Conservation (phyloP, 2,888 invertebrate species). For the Apoderus coryli region DNA sequence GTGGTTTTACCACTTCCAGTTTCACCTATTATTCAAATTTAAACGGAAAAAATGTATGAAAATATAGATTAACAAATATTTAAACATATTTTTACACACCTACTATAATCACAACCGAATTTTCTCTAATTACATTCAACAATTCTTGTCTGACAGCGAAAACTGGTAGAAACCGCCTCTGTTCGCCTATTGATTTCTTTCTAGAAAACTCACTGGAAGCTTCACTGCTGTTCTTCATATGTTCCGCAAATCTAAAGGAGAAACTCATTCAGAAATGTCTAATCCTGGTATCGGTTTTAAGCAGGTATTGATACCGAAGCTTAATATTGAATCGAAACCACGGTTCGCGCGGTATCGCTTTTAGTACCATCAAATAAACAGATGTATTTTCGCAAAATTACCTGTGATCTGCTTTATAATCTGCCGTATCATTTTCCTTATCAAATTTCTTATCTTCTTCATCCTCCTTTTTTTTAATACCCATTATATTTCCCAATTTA, state of each 20-base stretch:
- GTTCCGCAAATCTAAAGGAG: conserved; percentile 95
- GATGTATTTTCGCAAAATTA: too few relatives aligned
- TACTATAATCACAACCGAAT: conserved; percentile 89
- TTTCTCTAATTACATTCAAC: conserved; percentile 80
- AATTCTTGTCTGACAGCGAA: conserved; percentile 92
- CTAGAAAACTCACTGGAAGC: conserved; percentile 75
- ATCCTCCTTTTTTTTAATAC: conserved; percentile 70
- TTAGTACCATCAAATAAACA: too few relatives aligned
- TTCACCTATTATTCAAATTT: conserved; percentile 38
- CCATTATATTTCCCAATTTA: conserved; percentile 92
- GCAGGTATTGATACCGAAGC: too few relatives aligned
- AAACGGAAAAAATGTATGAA: conserved; percentile 3
- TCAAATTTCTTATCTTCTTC: conserved; percentile 52
- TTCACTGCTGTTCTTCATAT: conserved; percentile 55
- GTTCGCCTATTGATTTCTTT: conserved; percentile 70
- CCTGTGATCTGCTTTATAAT: conserved; percentile 87
- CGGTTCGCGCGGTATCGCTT: too few relatives aligned
- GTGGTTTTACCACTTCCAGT: conserved; percentile 97
- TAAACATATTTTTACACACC: conserved; percentile 37
- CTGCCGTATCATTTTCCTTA: conserved; percentile 56
- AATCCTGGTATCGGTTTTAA: too few relatives aligned
- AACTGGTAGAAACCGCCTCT: conserved; percentile 83
- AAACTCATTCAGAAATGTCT: too few relatives aligned
- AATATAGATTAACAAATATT: not conserved
- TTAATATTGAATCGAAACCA: too few relatives aligned